phyloP scores from a whole-genome alignment of 2,888 invertebrate genomes.

The Tetanocera ferruginea region DNA sequence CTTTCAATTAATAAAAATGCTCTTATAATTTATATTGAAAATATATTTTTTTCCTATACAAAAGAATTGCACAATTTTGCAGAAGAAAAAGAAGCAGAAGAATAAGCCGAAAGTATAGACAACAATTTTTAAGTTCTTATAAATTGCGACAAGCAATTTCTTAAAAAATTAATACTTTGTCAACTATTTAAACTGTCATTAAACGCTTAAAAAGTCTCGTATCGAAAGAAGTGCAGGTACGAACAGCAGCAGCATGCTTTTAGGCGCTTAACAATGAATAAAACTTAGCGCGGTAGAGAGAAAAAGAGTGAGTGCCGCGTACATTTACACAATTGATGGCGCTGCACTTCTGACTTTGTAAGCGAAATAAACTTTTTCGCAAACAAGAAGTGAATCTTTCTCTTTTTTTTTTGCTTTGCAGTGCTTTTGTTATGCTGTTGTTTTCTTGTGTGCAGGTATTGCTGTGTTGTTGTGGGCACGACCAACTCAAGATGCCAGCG shows the following conservation, averaged over 20 bases:
- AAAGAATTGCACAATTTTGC: no score
- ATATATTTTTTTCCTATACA: no score
- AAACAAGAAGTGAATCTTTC: no score
- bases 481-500: no score
- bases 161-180: conserved; percentile 47
- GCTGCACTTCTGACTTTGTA: not conserved
- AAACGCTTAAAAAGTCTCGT: conserved; percentile 50
- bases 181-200: conserved; percentile 67
- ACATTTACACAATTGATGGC: not conserved
- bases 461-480: no score
- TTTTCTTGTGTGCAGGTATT: no score
- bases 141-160: not conserved
- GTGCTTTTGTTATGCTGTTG: no score
- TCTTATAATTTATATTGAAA: no score
- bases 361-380: not conserved
- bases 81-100: no score
- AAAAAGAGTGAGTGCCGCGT: not conserved
- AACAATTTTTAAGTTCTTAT: not conserved
- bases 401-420: no score
- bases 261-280: conserved; percentile 50
- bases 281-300: conserved; percentile 47
- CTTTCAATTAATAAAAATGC: no score
- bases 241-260: conserved; percentile 36
- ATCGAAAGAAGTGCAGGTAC: not conserved
- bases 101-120: no score